Evolutionary conservation across 1,140 invertebrate genomes (phyloP).

Genomic region (Neodiprion lecontei): DNA sequence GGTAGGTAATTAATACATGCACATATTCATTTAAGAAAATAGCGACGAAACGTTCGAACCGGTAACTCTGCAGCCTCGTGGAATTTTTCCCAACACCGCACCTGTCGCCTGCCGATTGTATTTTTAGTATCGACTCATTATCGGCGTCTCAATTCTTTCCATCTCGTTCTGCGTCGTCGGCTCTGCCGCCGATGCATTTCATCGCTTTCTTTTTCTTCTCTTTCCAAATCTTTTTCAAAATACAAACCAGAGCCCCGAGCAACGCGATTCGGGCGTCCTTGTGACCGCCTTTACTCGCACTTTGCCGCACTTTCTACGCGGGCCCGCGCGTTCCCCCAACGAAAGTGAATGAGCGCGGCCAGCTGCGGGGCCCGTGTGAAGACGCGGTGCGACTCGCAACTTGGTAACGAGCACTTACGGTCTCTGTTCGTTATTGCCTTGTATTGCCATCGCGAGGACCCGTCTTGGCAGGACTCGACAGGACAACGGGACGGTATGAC

Average conservation of each 20-base stretch:
- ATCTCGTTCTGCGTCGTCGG: background rate
- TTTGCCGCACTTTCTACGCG: background rate
- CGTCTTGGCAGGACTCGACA: too few species aligned
- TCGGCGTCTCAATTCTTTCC: background rate
- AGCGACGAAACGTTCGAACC: background rate
- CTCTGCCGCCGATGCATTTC: background rate
- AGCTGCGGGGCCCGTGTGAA: background rate
- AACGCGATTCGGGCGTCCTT: background rate
- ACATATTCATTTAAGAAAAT: background rate
- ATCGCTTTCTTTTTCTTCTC: background rate
- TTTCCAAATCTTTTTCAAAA: background rate
- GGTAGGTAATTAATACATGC: background rate
- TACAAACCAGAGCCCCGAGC: background rate
- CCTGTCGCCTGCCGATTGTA: too few species aligned
- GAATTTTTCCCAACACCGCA: too few species aligned
- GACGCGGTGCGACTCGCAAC: background rate
- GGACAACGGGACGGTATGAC: too few species aligned
- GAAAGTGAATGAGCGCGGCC: background rate
- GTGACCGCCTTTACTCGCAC: background rate
- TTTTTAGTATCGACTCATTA: background rate
- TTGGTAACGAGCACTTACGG: background rate
- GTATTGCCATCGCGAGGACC: too few species aligned
- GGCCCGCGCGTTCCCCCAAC: background rate
- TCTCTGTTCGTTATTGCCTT: too few species aligned
- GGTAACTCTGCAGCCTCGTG: background rate